A percentile compares a stretch with the other conserved stretches of the same genome.
Evolutionary conservation across 2,113 vertebrate genomes (phyloP).

Genomic region (Rafetus swinhoei): DNA sequence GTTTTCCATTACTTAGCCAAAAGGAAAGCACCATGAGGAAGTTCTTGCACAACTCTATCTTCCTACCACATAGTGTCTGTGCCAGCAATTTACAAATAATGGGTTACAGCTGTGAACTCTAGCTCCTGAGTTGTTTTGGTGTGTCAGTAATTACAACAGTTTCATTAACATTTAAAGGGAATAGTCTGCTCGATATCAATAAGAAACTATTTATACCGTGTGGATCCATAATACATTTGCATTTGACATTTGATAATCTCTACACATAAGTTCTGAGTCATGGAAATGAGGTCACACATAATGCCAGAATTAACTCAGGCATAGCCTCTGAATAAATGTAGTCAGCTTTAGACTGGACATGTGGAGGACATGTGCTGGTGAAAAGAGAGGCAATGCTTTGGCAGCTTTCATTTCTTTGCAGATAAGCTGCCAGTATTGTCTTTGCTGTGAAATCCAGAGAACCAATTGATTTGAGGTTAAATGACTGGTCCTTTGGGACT

Average conservation of each 20-base stretch:
- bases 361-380: conserved; percentile 11
- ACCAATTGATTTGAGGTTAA: no score
- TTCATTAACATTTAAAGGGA: conserved; percentile 87
- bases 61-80: conserved; percentile 67
- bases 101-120: conserved; percentile 83
- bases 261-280: conserved; percentile 72
- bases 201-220: conserved; percentile 72
- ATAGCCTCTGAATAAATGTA: conserved; percentile 58
- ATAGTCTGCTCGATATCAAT: conserved; percentile 78
- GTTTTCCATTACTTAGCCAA: conserved; percentile 31
- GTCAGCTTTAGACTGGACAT: conserved; percentile 66
- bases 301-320: conserved; percentile 76
- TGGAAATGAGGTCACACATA: conserved; percentile 73
- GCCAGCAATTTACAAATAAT: conserved; percentile 78
- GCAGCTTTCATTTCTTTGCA: conserved; percentile 25
- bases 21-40: conserved; percentile 69
- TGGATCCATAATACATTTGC: conserved; percentile 80
- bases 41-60: conserved; percentile 53
- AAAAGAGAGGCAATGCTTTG: conserved; percentile 60
- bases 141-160: conserved; percentile 84
- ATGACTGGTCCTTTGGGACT: no score
- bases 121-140: conserved; percentile 78
- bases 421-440: neutral
- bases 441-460: no score
- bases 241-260: conserved; percentile 85